Evolutionary conservation across 1,140 invertebrate species (phyloP).

Genomic region (Trichogramma pretiosum): DNA sequence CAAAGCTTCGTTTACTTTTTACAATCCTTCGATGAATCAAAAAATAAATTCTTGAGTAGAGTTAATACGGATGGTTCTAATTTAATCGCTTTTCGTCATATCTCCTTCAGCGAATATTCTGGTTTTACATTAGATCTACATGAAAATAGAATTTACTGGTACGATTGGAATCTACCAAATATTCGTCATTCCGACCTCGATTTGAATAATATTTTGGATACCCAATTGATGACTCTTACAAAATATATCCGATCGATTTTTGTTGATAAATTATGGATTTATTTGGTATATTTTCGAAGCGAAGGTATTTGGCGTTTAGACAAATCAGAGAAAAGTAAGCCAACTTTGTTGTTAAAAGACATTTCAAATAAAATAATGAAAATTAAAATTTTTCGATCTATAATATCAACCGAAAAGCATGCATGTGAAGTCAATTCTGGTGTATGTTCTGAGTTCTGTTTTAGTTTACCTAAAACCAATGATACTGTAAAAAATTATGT

Average conservation of each 20-base stretch:
- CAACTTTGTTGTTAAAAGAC: background rate
- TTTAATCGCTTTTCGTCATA: background rate
- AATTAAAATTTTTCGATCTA: conserved; percentile 1
- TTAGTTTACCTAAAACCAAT: background rate
- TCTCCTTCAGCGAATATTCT: background rate
- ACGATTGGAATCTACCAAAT: background rate
- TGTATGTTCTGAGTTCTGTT: background rate
- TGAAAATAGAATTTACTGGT: conserved; percentile 10
- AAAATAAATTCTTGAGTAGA: background rate
- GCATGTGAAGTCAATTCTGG: background rate
- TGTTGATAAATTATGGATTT: conserved; percentile 8
- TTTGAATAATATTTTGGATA: background rate
- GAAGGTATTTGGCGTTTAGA: conserved; percentile 7
- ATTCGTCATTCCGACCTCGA: conserved; percentile 4
- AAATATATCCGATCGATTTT: background rate
- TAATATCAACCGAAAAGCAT: background rate
- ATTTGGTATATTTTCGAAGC: background rate
- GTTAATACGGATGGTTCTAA: background rate
- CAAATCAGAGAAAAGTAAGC: background rate
- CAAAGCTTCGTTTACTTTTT: conserved; percentile 7
- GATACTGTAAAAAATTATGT: too few relatives aligned
- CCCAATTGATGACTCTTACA: background rate
- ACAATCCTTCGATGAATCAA: background rate
- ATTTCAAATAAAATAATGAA: conserved; percentile 9
- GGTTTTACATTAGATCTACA: conserved; percentile 2